Evolutionary conservation across 2,888 invertebrate species (phyloP), one percentile per base, ranked within the genome.

Genomic region (Arctia plantaginis): DNA sequence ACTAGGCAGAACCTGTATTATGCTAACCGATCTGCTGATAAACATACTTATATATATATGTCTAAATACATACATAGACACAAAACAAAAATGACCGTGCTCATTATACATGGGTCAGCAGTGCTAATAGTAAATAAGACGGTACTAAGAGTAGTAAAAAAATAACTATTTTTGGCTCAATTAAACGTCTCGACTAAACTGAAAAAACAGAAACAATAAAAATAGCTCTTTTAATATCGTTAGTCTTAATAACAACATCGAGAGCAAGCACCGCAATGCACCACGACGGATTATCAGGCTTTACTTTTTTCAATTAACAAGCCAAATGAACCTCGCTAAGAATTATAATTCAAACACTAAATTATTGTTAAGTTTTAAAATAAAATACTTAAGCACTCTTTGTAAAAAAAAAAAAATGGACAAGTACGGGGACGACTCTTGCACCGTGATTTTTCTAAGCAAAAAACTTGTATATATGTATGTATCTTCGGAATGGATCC

Each of bases 231-330:
- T 13, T 13, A 71, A 44, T 82, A 75, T 86, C 92, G 88, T 80
- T 75, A 27, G 73, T 86, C 85, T 0, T 33, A 82, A 90, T 91
- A 78, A 51, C 33, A 75, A n/a, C 82, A n/a, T 3, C 72, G 85
- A 85, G 82, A 85, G 78, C 89, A 82, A 81, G 88, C 90, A 88
- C 94, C 89, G 93, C 93, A 93, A 88, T 93, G 94, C 94, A 94
- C 91, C 90, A 88, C 89, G 89, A 89, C 82, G 93, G 93, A 93
- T 93, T 93, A 93, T 90, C 90, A 90, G 88, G 83, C 87, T 87
- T 87, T 85, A 89, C 88, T 93, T 93, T 92, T 93, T 93, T 93
- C 90, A 93, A 93, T 93, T 93, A 94, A 92, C 90, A 89, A 90
- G 85, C 89, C 87, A 90, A 92, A 92, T 91, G 88, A 89, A 86